These are phyloP conservation scores for Aurelia coerulea DNA, from an alignment of 30 jellyfish, hydroid and myxozoan species.

Conservation along the genomic window DNA sequence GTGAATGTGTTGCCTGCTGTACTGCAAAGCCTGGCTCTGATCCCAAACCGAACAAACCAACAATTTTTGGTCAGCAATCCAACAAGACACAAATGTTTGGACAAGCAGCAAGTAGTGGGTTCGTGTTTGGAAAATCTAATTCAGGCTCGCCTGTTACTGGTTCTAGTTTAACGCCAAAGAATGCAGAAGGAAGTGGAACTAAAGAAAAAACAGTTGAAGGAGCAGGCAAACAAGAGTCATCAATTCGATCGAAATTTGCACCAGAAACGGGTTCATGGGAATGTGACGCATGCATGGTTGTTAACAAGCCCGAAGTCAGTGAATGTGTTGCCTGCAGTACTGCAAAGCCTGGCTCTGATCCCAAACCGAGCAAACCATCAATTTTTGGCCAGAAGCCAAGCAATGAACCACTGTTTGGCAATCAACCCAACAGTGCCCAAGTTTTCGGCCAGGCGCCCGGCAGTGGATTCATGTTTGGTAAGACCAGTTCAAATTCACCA, in stretches of 20 bases:
- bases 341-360: slow-evolving; percentile 18
- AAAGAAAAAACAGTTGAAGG: not conserved
- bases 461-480: too few species aligned
- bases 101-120: not conserved
- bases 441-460: too few species aligned
- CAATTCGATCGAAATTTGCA: slow-evolving; percentile 16
- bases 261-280: slow-evolving; percentile 61
- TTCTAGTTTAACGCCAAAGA: slow-evolving; percentile 44
- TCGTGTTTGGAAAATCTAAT: slow-evolving; percentile 31
- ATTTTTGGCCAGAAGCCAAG: too few species aligned
- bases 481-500: too few species aligned
- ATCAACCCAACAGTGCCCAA: too few species aligned
- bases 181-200: not conserved
- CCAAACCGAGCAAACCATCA: not conserved
- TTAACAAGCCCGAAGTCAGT: slow-evolving; percentile 23
- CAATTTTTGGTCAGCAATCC: not conserved
- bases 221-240: not conserved
- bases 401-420: too few species aligned
- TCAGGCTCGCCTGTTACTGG: slow-evolving; percentile 72
- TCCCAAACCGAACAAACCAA: not conserved
- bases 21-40: slow-evolving; percentile 19
- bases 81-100: not conserved
- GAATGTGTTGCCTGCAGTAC: slow-evolving; percentile 75
- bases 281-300: slow-evolving; percentile 71
- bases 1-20: slow-evolving; percentile 69